Percentiles rank a stretch among this genome's conserved stretches.
phyloP scores from a whole-genome alignment of 2,888 invertebrate genomes.

The Hanleya hanleyi region DNA sequence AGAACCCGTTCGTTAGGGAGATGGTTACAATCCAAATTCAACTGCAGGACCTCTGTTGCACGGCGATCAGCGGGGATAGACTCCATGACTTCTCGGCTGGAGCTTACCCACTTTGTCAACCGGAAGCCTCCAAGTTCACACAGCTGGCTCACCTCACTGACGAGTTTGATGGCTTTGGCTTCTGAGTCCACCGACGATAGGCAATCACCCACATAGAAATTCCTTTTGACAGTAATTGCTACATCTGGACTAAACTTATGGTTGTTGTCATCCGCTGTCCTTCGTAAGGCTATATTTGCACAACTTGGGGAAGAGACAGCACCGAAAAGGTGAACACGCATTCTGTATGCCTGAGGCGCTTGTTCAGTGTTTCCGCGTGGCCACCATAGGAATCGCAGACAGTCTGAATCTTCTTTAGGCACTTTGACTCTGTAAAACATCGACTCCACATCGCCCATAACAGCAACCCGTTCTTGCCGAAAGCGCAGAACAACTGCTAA shows the following conservation, averaged over 20 bases:
- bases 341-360: not conserved
- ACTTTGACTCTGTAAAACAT: constrained; percentile 12
- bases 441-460: constrained; percentile 12
- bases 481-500: constrained; percentile 7
- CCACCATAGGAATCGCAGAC: constrained; percentile 14
- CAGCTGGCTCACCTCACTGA: too few species aligned
- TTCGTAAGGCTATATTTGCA: too few species aligned
- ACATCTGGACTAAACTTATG: too few species aligned
- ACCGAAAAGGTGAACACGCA: too few species aligned
- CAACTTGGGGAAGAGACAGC: too few species aligned
- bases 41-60: not conserved
- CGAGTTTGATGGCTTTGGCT: too few species aligned
- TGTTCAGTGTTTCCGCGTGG: not conserved
- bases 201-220: too few species aligned
- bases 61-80: not conserved
- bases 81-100: not conserved
- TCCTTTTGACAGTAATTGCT: too few species aligned
- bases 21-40: not conserved
- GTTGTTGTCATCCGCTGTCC: too few species aligned
- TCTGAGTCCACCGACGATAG: too few species aligned
- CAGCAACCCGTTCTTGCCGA: constrained; percentile 5
- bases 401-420: constrained; percentile 7
- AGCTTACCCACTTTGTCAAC: not conserved
- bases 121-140: not conserved
- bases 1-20: not conserved